phyloP scores from a whole-genome alignment of 2,797 vertebrate species.

The Tokudaia muenninki region DNA sequence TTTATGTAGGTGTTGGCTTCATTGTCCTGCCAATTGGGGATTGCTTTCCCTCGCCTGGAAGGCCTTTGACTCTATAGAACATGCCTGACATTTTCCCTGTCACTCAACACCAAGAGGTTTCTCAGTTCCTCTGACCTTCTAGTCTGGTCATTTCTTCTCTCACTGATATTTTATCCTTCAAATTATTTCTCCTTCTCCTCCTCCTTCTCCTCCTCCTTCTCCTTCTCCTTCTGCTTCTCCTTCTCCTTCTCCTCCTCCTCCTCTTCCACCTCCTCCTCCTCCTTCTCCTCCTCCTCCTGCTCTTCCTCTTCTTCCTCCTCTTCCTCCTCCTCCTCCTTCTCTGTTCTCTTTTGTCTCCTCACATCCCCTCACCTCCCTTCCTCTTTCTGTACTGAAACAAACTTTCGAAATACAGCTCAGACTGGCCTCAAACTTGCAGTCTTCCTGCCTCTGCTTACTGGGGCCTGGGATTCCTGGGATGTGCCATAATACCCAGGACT shows the following conservation, averaged over 20 bases:
- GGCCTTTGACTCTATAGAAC: neutral
- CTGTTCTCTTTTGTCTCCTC: neutral
- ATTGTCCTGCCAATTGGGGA: neutral
- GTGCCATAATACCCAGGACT: neutral
- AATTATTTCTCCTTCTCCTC: neutral
- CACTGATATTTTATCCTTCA: neutral
- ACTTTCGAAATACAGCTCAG: neutral
- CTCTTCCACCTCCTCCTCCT: rapidly evolving
- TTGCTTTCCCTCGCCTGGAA: neutral
- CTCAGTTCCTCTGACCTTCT: neutral
- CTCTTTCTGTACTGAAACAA: neutral
- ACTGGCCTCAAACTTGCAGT: neutral
- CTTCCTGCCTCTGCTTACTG: neutral
- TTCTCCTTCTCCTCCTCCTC: neutral
- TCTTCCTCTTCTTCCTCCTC: neutral
- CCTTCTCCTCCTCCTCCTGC: rapidly evolving
- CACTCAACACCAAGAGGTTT: neutral
- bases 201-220: rapidly evolving
- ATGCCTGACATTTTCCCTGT: neutral
- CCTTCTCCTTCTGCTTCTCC: neutral
- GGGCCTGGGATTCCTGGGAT: neutral
- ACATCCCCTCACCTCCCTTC: too few species aligned
- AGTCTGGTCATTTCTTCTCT: neutral
- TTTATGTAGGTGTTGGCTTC: neutral
- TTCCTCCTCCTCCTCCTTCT: neutral